Evolutionary conservation across 2,797 vertebrate genomes (phyloP).

Genomic region (Peromyscus melanophrys): DNA sequence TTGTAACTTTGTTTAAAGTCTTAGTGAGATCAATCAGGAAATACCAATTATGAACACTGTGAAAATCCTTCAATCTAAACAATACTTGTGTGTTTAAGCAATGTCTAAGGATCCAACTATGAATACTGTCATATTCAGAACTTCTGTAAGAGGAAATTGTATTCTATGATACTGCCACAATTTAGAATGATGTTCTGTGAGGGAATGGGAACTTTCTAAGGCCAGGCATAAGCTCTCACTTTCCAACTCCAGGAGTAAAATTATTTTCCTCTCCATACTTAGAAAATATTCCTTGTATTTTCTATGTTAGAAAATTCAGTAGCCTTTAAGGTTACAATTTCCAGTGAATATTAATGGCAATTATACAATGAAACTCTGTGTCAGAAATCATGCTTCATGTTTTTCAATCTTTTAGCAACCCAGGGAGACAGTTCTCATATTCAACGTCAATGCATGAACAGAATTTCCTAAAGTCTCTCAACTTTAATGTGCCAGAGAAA

Average conservation of each 20-base stretch:
- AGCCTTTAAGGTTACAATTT: conserved; percentile 14
- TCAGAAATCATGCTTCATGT: not conserved
- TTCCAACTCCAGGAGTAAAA: not conserved
- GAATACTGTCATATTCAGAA: not conserved
- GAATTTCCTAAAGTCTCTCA: not conserved
- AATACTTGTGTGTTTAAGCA: not conserved
- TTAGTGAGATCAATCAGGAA: conserved; percentile 7
- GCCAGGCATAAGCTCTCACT: not conserved
- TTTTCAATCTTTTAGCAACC: not conserved
- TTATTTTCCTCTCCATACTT: not conserved
- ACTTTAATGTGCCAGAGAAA: not conserved
- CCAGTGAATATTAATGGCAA: not conserved
- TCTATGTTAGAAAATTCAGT: not conserved
- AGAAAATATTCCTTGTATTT: not conserved
- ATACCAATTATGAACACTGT: not conserved
- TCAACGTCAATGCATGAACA: not conserved
- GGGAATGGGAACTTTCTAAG: not conserved
- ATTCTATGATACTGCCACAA: not conserved
- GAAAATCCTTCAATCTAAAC: conserved; percentile 56
- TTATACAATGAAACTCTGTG: not conserved
- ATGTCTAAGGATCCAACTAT: not conserved
- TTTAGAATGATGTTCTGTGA: not conserved
- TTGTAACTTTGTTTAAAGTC: conserved; percentile 6
- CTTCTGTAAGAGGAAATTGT: not conserved
- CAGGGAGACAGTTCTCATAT: not conserved